Percentiles rank a stretch among this genome's conserved stretches.
These are phyloP conservation scores for Epinotia ramella DNA, from an alignment of 2,888 invertebrate genomes.

Conservation along the genomic window DNA sequence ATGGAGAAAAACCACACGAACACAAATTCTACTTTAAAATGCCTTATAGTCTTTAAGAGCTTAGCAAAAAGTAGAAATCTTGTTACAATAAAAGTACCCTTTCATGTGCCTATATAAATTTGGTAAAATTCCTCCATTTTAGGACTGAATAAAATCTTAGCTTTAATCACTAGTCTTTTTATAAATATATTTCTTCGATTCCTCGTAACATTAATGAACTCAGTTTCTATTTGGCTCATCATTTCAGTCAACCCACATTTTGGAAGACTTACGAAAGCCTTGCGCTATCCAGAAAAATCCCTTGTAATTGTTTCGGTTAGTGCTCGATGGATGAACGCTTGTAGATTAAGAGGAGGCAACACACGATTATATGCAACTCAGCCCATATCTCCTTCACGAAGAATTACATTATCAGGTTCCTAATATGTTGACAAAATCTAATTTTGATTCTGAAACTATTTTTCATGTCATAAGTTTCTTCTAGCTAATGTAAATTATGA, in stretches of 20 bases:
- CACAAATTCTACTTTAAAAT: slow-evolving; percentile 37
- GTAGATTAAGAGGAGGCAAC: not conserved
- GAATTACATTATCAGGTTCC: no score
- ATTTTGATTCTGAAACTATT: no score
- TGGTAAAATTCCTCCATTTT: slow-evolving; percentile 60
- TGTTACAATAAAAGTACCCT: slow-evolving; percentile 66
- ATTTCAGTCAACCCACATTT: slow-evolving; percentile 73
- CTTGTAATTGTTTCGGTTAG: not conserved
- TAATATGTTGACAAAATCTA: no score
- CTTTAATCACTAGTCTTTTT: slow-evolving; percentile 51
- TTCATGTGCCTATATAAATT: slow-evolving; percentile 60
- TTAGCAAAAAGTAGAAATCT: slow-evolving; percentile 66
- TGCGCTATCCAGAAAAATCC: slow-evolving; percentile 30
- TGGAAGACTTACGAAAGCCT: slow-evolving; percentile 77
- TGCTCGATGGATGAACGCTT: not conserved
- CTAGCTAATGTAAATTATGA: no score
- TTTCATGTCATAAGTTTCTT: no score
- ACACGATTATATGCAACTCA: no score
- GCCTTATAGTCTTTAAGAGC: slow-evolving; percentile 59
- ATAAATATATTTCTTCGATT: slow-evolving; percentile 62
- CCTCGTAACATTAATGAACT: slow-evolving; percentile 70
- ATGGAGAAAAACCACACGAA: slow-evolving; percentile 16
- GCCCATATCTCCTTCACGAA: no score
- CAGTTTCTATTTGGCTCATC: slow-evolving; percentile 69
- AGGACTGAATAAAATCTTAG: slow-evolving; percentile 46